Base-by-base conservation (phyloP, 2,888 invertebrate genomes). In the Drosophila flavopinicola region DNA sequence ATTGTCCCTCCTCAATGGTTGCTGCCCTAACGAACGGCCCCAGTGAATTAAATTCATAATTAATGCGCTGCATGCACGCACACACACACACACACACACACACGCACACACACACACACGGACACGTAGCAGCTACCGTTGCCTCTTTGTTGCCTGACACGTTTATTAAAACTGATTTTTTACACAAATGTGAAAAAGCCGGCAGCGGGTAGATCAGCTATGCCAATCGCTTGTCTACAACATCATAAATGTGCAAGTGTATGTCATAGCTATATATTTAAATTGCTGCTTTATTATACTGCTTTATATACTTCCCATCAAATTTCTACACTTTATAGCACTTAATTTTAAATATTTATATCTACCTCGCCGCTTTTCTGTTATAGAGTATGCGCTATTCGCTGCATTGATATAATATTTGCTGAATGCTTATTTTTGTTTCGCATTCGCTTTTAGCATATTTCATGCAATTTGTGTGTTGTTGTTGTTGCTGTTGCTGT, bases 11-110 rank as follows among this genome's bases (percentile, higher is more conserved):
- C 51, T 49, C 61, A 53, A 59, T 63, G 47, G 64, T 42, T 47
- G 37, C 53, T 54, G 75, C 71, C 74, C 63, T 60, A 53, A 61
- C 77, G 58, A 70, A 65, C 68, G 83, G 69, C 77, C 84, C 75
- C 61, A 85, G 64, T 82, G 87, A 83, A 83, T 87, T 85, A 85
- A 80, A 88, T 88, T 88, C 84, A 88, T 85, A 85, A 85, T 85
- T 84, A 85, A 85, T 85, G 84, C 87, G 84, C 88, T 88, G 87
- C 85, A 87, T 86, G 88, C 88, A 84, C 86, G 88, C 88, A 86
- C 66, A 72, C 69, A 76, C 60, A 79, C 56, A 32, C 64, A 44
- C 65, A 47, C 60, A 53, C 57, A 30, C 60, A 51, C 48, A 37
- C 38, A 39, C 42, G 32, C 42, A 29, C 65, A 38, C 37, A 17